phyloP scores from a whole-genome alignment of 64 coral and sea anemone species.

The Montipora efflorescens region DNA sequence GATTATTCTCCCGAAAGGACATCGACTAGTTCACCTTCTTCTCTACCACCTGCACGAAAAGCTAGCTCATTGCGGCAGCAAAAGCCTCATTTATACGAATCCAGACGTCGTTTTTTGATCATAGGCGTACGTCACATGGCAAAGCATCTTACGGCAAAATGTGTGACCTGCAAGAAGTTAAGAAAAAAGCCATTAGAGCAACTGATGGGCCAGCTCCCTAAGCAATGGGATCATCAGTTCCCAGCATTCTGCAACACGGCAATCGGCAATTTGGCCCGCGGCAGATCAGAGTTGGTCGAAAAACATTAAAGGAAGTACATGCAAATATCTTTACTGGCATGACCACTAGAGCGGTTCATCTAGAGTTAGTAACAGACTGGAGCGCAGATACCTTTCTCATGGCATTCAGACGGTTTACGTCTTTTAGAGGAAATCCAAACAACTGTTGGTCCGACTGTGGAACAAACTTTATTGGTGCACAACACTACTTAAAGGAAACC shows the following conservation, averaged over 20 bases:
- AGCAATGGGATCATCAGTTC: background rate
- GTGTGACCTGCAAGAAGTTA: conserved; percentile 50
- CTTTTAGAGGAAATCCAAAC: conserved; percentile 16
- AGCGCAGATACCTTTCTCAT: conserved; percentile 46
- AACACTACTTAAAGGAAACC: conserved; percentile 19
- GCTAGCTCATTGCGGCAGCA: conserved; percentile 47
- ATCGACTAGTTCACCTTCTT: conserved; percentile 29
- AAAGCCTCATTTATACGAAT: conserved; percentile 32
- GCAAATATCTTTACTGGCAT: background rate
- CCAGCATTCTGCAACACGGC: background rate
- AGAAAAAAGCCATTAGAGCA: conserved; percentile 24
- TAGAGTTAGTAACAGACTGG: conserved; percentile 35
- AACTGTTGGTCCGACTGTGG: conserved; percentile 32
- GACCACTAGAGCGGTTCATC: conserved; percentile 2
- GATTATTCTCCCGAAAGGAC: conserved; percentile 33
- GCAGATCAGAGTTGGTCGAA: conserved; percentile 27
- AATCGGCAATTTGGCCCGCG: background rate
- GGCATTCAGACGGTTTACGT: conserved; percentile 19
- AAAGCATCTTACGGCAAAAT: conserved; percentile 23
- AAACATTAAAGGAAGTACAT: conserved; percentile 11
- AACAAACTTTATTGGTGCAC: conserved; percentile 39
- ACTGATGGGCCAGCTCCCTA: conserved; percentile 1
- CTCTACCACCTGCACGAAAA: conserved; percentile 34
- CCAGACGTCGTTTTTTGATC: conserved; percentile 15
- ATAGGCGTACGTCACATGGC: conserved; percentile 26